phyloP scores from a whole-genome alignment of 2,113 vertebrate species.

The Spermophilus dauricus region DNA sequence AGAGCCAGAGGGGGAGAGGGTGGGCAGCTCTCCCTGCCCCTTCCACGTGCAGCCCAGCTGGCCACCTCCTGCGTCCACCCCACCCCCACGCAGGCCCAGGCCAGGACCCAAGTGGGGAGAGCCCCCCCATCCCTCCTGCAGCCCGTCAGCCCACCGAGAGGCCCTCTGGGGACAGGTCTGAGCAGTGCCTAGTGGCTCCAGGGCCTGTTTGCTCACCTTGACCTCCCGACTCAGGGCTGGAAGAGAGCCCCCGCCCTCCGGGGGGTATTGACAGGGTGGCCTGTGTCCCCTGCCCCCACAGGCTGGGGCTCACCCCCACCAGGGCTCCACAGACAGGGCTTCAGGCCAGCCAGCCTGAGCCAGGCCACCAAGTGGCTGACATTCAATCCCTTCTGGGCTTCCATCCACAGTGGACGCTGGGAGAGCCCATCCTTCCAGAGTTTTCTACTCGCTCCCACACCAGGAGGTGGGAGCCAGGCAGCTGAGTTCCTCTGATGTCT shows the following conservation, averaged over 20 bases:
- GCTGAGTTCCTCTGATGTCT: not conserved
- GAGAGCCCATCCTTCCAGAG: not conserved
- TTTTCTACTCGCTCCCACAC: not conserved
- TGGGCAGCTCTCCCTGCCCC: not conserved
- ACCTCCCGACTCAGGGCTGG: not conserved
- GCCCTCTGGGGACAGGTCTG: not conserved
- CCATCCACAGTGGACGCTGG: not conserved
- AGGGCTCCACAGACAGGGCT: not conserved
- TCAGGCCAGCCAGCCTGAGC: not conserved
- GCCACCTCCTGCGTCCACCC: not conserved
- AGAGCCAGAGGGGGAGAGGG: not conserved
- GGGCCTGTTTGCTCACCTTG: not conserved
- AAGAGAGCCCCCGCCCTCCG: not conserved
- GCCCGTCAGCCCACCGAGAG: not conserved
- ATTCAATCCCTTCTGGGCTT: not conserved
- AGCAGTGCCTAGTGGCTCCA: no score
- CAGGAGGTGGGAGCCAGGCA: not conserved
- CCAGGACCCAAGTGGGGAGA: not conserved
- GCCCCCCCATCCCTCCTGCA: not conserved
- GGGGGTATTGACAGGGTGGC: not conserved
- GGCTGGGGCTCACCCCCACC: not conserved
- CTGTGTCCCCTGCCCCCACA: accelerated
- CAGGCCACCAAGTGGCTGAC: not conserved
- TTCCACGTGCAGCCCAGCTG: not conserved
- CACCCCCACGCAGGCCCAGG: not conserved